A percentile compares a stretch with the other conserved stretches of the same genome.
Evolutionary conservation across 2,797 vertebrate genomes (phyloP).

Genomic region (Merluccius polli): DNA sequence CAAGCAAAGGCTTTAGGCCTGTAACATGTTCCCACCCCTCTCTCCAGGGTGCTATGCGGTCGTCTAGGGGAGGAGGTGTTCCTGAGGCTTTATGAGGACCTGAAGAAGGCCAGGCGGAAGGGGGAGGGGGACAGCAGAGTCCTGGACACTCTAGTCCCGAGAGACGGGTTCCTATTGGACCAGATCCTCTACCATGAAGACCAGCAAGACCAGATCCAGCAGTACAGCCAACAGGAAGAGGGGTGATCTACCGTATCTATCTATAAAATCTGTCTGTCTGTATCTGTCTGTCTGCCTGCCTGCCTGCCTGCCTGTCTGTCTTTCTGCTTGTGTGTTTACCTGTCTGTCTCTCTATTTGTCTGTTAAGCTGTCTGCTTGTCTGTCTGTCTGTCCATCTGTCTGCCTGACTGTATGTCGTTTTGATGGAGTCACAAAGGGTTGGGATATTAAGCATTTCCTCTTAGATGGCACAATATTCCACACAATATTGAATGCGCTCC

Average conservation of each 20-base stretch:
- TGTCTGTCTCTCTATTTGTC: not conserved
- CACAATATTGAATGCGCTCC: not conserved
- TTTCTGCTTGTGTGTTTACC: not conserved
- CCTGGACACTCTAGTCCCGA: conserved; percentile 52
- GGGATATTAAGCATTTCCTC: too few relatives aligned
- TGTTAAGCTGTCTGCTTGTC: not conserved
- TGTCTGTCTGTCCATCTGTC: not conserved
- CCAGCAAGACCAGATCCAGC: conserved; percentile 48
- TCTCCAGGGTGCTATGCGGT: not conserved
- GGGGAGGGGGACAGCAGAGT: conserved; percentile 62
- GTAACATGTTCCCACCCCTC: not conserved
- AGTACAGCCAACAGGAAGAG: conserved; percentile 14
- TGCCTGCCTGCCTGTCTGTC: not conserved
- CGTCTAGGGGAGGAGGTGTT: conserved; percentile 72
- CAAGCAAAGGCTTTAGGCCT: not conserved
- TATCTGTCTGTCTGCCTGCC: too few relatives aligned
- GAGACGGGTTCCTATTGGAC: conserved; percentile 76
- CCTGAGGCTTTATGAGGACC: conserved; percentile 70
- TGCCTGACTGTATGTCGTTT: too few relatives aligned
- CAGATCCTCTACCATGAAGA: conserved; percentile 83
- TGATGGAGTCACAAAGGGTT: too few relatives aligned
- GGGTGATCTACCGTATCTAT: not conserved
- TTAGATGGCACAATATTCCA: not conserved
- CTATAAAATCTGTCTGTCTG: not conserved
- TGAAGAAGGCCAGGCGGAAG: conserved; percentile 63